Evolutionary conservation across 2,797 vertebrate species (phyloP), one percentile per base, ranked within the genome.

Genomic region (Australoheros facetus): DNA sequence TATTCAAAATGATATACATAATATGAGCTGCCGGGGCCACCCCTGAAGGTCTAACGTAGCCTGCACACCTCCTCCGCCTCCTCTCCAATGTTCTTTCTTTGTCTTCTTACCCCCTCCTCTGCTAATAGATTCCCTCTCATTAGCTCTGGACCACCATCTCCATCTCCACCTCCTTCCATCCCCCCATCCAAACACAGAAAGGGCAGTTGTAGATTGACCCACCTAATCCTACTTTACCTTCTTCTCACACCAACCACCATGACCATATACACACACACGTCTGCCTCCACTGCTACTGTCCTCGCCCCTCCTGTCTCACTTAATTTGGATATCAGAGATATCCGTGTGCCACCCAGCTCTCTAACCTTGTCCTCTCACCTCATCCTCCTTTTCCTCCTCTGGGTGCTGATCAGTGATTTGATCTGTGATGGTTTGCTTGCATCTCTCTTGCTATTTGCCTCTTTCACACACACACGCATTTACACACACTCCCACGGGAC

Each of bases 401-500:
- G 91, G 94, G 94, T 83, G 77, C 75, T 88, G 88, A 91, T 92
- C 77, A 83, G 84, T 85, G 91, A 91, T 93, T 85, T 91, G 95
- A 88, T 92, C 89, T 91, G 92, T 89, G 93, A 93, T 96, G 92
- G 93, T 93, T 93, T 87, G 80, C 82, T 82, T 58, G 64, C 85
- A 78, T 90, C 66, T 73, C 71, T 73, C 45, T 28, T 17, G 71
- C 34, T 79, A 53, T 87, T 62, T 55, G 57, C 42, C 54, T 59
- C 74, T 39, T 4, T 34, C 34, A 10, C 34, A 37, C 34, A 34
- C 55, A 60, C 66, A 69, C 75, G 71, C 71, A 64, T 66, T 54
- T n/a, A 69, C 75, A 84, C 80, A 81, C 82, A 45, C 66, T 95
- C 96, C 94, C 96, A 80, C 83, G 94, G 92, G 95, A 89, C 90